Conservation (phyloP, 2,888 invertebrate genomes). For the Mamestra brassicae region DNA sequence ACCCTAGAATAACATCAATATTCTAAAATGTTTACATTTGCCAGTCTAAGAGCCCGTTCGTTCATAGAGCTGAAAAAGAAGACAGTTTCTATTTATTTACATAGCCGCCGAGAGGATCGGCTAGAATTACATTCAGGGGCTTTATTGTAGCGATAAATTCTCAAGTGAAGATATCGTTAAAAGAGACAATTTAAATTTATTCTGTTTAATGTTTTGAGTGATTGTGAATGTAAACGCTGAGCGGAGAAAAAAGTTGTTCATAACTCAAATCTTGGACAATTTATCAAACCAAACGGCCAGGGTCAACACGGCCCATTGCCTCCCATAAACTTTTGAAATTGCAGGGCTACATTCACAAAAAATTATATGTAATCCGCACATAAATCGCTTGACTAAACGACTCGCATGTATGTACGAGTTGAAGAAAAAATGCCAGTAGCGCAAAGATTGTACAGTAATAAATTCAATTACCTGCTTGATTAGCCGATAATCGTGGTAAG, state of each 20-base stretch:
- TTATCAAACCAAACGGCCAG: slow-evolving; percentile 41
- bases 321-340: slow-evolving; percentile 40
- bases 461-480: slow-evolving; percentile 59
- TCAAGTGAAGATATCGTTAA: slow-evolving; percentile 15
- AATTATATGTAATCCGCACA: background rate
- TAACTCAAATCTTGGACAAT: slow-evolving; percentile 48
- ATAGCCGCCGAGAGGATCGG: slow-evolving; percentile 10
- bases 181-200: slow-evolving; percentile 25
- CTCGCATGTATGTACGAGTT: slow-evolving; percentile 20
- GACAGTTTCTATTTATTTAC: slow-evolving; percentile 40
- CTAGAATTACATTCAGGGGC: slow-evolving; percentile 23
- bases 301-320: slow-evolving; percentile 30
- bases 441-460: slow-evolving; percentile 38
- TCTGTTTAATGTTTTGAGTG: slow-evolving; percentile 19
- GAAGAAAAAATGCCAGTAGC: slow-evolving; percentile 45
- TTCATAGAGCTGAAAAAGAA: slow-evolving; percentile 32
- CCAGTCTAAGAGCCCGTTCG: slow-evolving; percentile 15
- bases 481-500: slow-evolving; percentile 55
- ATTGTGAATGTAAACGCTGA: slow-evolving; percentile 21
- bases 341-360: slow-evolving; percentile 25
- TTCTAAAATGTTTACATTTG: slow-evolving; percentile 45
- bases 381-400: slow-evolving; percentile 10
- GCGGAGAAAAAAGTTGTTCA: slow-evolving; percentile 31
- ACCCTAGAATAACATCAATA: slow-evolving; percentile 29
- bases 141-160: slow-evolving; percentile 24